A percentile compares a stretch with the other conserved stretches of the same genome.
Conservation (phyloP, 2,113 vertebrate species). For the Corythornis vintsioides region DNA sequence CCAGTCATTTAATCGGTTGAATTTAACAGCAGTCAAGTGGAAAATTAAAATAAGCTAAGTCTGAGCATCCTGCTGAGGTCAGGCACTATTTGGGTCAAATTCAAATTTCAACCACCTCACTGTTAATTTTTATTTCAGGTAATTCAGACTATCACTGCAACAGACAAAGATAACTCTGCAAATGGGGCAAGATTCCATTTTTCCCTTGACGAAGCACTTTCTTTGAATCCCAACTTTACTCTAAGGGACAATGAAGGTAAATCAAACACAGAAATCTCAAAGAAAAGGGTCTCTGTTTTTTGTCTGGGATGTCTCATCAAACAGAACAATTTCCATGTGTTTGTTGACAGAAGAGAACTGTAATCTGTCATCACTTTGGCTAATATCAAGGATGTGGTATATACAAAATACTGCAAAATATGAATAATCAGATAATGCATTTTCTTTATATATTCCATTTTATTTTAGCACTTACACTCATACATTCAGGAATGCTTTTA, state of each 20-base stretch:
- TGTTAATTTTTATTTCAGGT: conserved; percentile 80
- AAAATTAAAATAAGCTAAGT: background rate
- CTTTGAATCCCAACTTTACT: conserved; percentile 96
- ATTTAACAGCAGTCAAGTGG: background rate
- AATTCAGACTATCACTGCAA: conserved; percentile 93
- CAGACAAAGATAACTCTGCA: conserved; percentile 94
- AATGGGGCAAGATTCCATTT: conserved; percentile 93
- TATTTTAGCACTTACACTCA: background rate
- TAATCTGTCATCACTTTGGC: background rate
- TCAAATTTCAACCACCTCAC: conserved; percentile 3
- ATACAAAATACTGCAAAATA: background rate
- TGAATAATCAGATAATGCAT: background rate
- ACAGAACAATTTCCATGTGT: background rate
- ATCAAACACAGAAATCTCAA: background rate
- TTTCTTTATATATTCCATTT: background rate
- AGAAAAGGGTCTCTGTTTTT: background rate
- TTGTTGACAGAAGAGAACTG: background rate
- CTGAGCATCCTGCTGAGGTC: background rate
- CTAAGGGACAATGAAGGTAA: conserved; percentile 97
- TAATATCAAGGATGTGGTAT: background rate
- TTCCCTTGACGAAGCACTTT: conserved; percentile 81
- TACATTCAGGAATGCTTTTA: background rate
- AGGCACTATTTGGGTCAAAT: background rate
- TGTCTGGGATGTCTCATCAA: background rate
- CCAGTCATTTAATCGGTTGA: background rate